These are phyloP conservation scores for Cydia strobilella DNA, from an alignment of 1,140 invertebrate genomes.

Conservation along the genomic window DNA sequence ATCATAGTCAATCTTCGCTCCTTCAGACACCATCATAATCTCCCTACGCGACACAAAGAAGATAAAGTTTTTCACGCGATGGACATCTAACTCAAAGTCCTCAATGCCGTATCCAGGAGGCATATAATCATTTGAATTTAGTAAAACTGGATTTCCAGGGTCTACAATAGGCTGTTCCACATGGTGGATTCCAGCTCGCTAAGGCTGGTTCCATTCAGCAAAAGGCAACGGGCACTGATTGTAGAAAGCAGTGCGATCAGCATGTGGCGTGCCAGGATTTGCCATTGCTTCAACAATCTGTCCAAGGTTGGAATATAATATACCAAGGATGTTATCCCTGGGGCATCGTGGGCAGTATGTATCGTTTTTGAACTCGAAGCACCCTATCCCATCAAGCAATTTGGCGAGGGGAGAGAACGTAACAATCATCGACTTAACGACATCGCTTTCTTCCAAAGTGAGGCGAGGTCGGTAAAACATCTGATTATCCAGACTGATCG, in stretches of 20 bases:
- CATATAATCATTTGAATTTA: no score
- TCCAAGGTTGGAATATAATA: neutral
- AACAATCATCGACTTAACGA: neutral
- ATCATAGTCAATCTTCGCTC: no score
- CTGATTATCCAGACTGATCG: neutral
- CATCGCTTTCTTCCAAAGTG: neutral
- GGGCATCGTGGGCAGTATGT: neutral
- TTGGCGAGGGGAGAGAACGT: neutral
- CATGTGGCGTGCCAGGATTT: neutral
- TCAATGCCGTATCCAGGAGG: no score
- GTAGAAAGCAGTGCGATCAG: neutral
- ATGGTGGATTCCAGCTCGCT: no score
- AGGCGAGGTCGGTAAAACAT: neutral
- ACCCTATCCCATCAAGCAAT: neutral
- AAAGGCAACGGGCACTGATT: neutral
- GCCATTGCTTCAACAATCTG: neutral
- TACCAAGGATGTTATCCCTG: neutral
- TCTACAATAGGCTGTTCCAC: no score
- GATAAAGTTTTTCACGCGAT: no score
- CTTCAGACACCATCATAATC: no score
- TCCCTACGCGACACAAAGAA: no score
- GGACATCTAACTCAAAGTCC: no score
- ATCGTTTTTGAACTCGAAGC: neutral
- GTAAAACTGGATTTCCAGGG: no score
- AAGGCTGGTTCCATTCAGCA: no score